Evolutionary conservation across 2,888 invertebrate species (phyloP).

Genomic region (Brachypalpus laphriformis): DNA sequence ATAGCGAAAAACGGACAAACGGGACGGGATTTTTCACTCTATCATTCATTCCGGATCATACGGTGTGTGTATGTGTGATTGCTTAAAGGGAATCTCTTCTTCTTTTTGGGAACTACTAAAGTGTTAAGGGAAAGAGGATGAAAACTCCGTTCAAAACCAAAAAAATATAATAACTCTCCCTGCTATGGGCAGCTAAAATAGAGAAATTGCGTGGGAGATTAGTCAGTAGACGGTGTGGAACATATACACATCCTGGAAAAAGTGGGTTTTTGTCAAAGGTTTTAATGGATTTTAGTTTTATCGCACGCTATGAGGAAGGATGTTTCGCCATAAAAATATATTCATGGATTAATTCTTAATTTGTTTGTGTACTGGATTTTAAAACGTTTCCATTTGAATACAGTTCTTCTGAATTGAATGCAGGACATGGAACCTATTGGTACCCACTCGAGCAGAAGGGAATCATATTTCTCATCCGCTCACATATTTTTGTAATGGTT

Average conservation of each 20-base stretch:
- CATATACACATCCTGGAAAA: constrained; percentile 22
- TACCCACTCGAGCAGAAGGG: neutral
- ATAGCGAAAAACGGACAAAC: constrained; percentile 73
- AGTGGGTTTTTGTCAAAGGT: constrained; percentile 51
- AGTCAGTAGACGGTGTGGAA: constrained; percentile 19
- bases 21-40: constrained; percentile 73
- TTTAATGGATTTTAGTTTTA: constrained; percentile 59
- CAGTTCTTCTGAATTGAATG: no score
- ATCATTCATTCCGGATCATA: constrained; percentile 66
- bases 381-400: neutral
- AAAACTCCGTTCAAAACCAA: constrained; percentile 11
- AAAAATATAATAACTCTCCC: neutral
- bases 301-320: neutral
- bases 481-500: no score
- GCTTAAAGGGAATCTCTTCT: constrained; percentile 42
- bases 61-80: constrained; percentile 8
- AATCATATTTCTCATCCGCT: no score
- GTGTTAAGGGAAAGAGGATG: constrained; percentile 61
- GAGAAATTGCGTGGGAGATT: constrained; percentile 71
- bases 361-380: neutral
- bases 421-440: neutral
- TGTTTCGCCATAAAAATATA: neutral
- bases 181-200: constrained; percentile 40
- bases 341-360: constrained; percentile 28
- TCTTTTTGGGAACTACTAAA: constrained; percentile 62